These are phyloP conservation scores for Seriola dumerili DNA, from an alignment of 2,113 vertebrate genomes.

Conservation along the genomic window DNA sequence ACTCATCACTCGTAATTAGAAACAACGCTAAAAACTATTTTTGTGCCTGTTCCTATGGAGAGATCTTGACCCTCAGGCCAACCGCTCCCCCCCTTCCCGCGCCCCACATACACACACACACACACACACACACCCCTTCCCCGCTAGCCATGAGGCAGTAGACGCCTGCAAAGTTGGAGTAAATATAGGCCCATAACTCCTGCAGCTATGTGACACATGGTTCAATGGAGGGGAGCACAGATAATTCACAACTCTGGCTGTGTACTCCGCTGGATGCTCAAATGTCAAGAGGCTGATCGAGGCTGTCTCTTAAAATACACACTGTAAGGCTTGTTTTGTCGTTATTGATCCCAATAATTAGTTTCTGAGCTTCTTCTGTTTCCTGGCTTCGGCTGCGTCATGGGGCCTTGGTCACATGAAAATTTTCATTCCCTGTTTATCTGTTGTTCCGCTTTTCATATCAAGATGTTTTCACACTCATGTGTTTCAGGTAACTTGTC, in stretches of 20 bases:
- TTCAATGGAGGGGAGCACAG: constrained; percentile 69
- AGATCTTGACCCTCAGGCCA: constrained; percentile 83
- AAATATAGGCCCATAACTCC: constrained; percentile 84
- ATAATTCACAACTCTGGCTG: constrained; percentile 71
- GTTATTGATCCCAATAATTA: constrained; percentile 42
- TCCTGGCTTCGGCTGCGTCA: not conserved
- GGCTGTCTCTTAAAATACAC: constrained; percentile 39
- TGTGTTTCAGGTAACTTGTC: not conserved
- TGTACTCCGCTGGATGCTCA: constrained; percentile 50
- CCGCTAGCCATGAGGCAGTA: constrained; percentile 47
- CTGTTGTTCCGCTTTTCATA: constrained; percentile 5
- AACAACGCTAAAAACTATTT: constrained; percentile 91
- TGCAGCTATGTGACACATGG: constrained; percentile 74
- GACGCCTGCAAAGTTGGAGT: constrained; percentile 67
- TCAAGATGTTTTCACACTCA: not conserved
- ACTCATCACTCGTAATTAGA: constrained; percentile 92
- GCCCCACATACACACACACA: not conserved
- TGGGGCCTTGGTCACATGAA: not conserved
- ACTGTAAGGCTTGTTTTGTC: constrained; percentile 42
- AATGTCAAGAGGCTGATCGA: constrained; percentile 59
- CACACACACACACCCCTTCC: constrained; percentile 23
- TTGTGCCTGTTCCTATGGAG: constrained; percentile 87
- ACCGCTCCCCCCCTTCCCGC: not conserved
- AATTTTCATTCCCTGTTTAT: not conserved
- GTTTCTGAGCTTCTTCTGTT: constrained; percentile 7